Evolutionary conservation across 2,888 invertebrate species (phyloP).

Genomic region (Portevinia maculata): DNA sequence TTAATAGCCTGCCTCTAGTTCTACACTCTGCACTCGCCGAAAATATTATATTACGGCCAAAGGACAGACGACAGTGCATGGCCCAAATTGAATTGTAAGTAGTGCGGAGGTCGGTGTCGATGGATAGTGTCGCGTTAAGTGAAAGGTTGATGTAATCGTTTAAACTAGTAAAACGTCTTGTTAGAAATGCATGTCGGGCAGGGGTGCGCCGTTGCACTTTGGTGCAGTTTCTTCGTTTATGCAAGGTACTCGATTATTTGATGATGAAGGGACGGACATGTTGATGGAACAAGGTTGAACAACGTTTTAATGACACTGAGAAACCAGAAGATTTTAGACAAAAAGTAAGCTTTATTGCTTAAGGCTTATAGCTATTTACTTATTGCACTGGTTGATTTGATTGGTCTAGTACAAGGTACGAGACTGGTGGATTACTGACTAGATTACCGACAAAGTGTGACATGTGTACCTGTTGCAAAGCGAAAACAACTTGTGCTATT

Average conservation of each 20-base stretch:
- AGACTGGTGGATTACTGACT: no score
- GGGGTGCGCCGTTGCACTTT: slow-evolving; percentile 45
- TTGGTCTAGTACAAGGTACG: no score
- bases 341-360: no score
- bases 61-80: slow-evolving; percentile 54
- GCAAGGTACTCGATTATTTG: no score
- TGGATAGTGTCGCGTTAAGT: slow-evolving; percentile 47
- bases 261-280: slow-evolving; percentile 29
- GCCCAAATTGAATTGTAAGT: slow-evolving; percentile 40
- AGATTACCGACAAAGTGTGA: no score
- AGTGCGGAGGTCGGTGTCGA: slow-evolving; percentile 17
- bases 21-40: slow-evolving; percentile 15
- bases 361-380: no score
- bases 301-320: no score
- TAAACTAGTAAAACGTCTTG: slow-evolving; percentile 37
- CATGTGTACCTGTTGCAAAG: no score
- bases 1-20: slow-evolving; percentile 53
- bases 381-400: no score
- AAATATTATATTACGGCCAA: slow-evolving; percentile 60
- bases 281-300: slow-evolving; percentile 46
- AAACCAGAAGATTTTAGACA: no score
- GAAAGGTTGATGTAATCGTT: slow-evolving; percentile 65
- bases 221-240: background rate
- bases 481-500: no score
- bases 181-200: slow-evolving; percentile 49